Conservation (phyloP, 2,113 vertebrate genomes). For the Pituophis catenifer region DNA sequence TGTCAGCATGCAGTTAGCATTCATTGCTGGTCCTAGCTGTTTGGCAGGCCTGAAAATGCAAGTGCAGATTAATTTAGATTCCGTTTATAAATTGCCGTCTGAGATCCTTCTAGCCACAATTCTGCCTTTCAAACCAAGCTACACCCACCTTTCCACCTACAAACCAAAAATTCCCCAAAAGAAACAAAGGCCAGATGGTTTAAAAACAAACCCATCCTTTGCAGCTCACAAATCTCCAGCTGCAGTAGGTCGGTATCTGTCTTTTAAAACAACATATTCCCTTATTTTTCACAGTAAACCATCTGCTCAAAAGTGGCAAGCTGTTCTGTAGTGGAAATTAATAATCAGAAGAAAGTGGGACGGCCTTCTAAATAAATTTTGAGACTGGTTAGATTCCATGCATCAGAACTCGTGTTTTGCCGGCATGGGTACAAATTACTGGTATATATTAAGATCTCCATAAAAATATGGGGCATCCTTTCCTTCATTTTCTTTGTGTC, state of each 20-base stretch:
- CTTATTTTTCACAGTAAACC: not conserved
- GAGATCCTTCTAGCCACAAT: constrained; percentile 20
- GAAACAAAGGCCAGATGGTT: constrained; percentile 3
- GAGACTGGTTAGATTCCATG: not conserved
- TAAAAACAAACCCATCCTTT: not conserved
- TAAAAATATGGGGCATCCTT: not conserved
- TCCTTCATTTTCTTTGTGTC: not conserved
- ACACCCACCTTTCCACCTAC: not conserved
- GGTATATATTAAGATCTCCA: not conserved
- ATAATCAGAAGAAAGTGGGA: not conserved
- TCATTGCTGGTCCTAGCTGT: not conserved
- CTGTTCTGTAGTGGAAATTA: not conserved
- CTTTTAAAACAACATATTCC: not conserved
- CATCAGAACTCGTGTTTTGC: not conserved
- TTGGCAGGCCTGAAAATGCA: constrained; percentile 25
- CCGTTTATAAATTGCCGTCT: constrained; percentile 16
- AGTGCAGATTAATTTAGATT: constrained; percentile 49
- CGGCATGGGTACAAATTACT: not conserved
- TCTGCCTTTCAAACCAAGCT: accelerated
- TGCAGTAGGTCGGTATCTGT: constrained; percentile 1
- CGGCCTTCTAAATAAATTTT: not conserved
- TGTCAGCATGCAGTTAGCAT: constrained; percentile 41
- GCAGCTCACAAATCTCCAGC: not conserved
- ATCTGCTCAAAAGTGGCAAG: not conserved
- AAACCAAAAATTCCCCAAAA: constrained; percentile 11